phyloP scores from a whole-genome alignment of 2,888 invertebrate genomes.

The Hetaerina titia region DNA sequence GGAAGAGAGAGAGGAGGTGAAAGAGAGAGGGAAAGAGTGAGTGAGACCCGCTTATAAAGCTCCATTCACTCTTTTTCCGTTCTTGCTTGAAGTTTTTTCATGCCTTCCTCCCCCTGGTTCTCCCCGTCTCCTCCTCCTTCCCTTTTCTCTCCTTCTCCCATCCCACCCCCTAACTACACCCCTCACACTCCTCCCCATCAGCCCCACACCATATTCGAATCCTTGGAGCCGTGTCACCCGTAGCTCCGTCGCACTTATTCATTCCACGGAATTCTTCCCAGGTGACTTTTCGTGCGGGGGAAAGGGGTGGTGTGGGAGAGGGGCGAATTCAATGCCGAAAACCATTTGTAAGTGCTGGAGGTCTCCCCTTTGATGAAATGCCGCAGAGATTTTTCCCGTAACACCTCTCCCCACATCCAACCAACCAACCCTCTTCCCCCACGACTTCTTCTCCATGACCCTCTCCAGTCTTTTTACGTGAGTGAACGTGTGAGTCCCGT shows the following conservation, averaged over 20 bases:
- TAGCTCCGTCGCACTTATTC: conserved; percentile 2
- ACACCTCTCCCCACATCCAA: background rate
- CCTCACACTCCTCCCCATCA: background rate
- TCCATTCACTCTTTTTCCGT: conserved; percentile 4
- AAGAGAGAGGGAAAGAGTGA: background rate
- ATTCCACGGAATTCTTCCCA: conserved; percentile 27
- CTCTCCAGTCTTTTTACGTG: background rate
- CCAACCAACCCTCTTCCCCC: too few species aligned
- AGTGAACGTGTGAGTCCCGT: background rate
- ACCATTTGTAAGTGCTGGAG: background rate
- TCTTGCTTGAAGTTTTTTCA: background rate
- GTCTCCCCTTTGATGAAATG: background rate
- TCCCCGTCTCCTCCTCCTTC: background rate
- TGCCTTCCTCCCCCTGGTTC: background rate
- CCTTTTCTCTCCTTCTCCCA: too few species aligned
- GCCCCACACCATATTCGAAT: background rate
- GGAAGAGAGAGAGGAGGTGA: background rate
- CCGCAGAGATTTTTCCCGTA: conserved; percentile 7
- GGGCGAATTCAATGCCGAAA: conserved; percentile 35
- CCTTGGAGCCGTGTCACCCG: background rate
- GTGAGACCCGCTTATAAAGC: conserved; percentile 10
- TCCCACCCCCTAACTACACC: background rate
- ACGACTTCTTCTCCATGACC: conserved; percentile 3
- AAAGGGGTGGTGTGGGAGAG: background rate
- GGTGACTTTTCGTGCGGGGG: background rate